Conservation (phyloP, 1,140 invertebrate genomes). For the Tetragnatha versicolor region DNA sequence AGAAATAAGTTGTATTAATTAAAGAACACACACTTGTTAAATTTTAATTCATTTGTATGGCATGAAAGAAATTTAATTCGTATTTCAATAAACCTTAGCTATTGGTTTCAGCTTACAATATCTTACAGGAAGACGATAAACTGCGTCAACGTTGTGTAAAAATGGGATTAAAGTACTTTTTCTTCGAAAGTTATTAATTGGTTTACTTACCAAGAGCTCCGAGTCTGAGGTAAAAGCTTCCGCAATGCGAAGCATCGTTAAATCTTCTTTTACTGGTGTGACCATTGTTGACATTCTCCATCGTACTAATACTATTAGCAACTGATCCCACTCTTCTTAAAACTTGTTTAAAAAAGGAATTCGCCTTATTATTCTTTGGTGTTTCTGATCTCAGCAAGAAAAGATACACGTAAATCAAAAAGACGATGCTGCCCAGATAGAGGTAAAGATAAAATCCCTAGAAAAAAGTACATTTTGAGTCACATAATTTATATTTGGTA, state of each 20-base stretch:
- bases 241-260: constrained; percentile 68
- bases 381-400: constrained; percentile 67
- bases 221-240: constrained; percentile 91
- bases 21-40: too few species aligned
- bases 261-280: constrained; percentile 60
- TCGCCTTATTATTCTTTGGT: constrained; percentile 15
- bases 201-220: constrained; percentile 81
- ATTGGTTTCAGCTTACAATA: too few species aligned
- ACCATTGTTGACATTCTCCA: constrained; percentile 9
- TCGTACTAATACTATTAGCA: constrained; percentile 19
- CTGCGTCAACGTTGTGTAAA: too few species aligned
- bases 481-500: background rate
- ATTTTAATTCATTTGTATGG: too few species aligned
- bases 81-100: too few species aligned
- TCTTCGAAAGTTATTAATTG: too few species aligned
- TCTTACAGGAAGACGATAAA: too few species aligned
- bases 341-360: constrained; percentile 39
- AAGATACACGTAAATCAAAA: constrained; percentile 84
- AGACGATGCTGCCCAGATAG: constrained; percentile 88
- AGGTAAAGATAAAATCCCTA: constrained; percentile 87
- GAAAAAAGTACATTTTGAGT: constrained; percentile 55
- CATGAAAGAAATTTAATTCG: too few species aligned
- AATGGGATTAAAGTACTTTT: background rate
- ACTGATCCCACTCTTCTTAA: constrained; percentile 37
- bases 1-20: too few species aligned